phyloP scores from a whole-genome alignment of 2,888 invertebrate species.

The Alloplasta piceator region DNA sequence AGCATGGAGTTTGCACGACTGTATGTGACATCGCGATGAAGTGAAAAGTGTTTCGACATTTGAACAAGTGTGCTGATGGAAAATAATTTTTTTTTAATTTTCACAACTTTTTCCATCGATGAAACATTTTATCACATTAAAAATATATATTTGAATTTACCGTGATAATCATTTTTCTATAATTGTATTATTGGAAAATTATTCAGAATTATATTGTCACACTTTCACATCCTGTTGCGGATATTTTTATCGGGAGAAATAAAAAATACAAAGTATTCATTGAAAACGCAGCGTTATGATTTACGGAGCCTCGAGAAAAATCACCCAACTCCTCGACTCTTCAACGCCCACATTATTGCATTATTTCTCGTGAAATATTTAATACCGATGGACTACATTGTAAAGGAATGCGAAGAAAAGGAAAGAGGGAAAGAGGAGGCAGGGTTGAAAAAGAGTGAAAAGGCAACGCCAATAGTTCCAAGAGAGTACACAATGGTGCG shows the following conservation, averaged over 20 bases:
- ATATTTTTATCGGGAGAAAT: too few species aligned
- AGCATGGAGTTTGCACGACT: background rate
- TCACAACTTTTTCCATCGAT: background rate
- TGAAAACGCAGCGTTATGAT: too few species aligned
- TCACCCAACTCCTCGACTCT: too few species aligned
- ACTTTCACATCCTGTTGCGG: constrained; percentile 1
- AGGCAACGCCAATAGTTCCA: constrained; percentile 35
- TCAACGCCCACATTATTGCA: constrained; percentile 26
- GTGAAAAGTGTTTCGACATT: background rate
- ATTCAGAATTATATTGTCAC: background rate
- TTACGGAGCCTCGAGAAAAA: too few species aligned
- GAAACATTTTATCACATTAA: background rate
- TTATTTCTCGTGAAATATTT: constrained; percentile 52
- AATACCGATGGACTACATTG: constrained; percentile 51
- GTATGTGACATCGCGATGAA: constrained; percentile 1
- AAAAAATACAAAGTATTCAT: too few species aligned
- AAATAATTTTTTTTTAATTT: background rate
- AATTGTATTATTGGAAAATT: too few species aligned
- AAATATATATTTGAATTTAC: background rate
- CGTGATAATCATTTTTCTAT: too few species aligned
- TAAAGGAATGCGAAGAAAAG: constrained; percentile 31
- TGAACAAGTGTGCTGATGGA: too few species aligned
- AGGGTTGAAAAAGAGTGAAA: constrained; percentile 11
- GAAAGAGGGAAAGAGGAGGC: too few species aligned
- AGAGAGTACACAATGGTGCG: too few species aligned